Percentiles rank a stretch among this genome's conserved stretches.
These are phyloP conservation scores for Genyomyrus donnyi DNA, from an alignment of 2,113 vertebrate genomes.

Conservation along the genomic window DNA sequence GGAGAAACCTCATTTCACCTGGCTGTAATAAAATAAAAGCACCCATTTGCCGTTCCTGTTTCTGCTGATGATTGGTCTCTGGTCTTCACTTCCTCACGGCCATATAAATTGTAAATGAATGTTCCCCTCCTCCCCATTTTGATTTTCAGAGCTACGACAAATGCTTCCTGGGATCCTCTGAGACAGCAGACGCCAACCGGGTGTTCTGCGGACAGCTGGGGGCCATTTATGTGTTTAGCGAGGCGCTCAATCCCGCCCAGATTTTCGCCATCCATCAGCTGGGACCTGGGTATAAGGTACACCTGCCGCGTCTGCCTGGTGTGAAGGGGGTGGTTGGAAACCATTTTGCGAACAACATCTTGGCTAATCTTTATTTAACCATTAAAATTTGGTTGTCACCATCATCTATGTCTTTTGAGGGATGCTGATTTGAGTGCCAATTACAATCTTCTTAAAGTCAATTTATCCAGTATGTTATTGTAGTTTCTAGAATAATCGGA, in stretches of 20 bases:
- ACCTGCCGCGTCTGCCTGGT: background rate
- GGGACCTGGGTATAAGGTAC: constrained; percentile 96
- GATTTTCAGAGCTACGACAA: constrained; percentile 91
- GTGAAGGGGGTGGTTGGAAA: background rate
- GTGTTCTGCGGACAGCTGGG: constrained; percentile 97
- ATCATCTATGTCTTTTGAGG: background rate
- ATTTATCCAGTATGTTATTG: background rate
- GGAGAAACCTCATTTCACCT: background rate
- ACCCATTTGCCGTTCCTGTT: background rate
- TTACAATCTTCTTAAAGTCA: background rate
- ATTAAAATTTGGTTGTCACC: background rate
- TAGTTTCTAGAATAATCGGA: background rate
- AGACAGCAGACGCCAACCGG: constrained; percentile 94
- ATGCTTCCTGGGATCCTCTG: constrained; percentile 97
- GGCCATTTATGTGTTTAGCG: constrained; percentile 96
- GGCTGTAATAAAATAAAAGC: background rate
- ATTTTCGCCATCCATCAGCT: constrained; percentile 98
- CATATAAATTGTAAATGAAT: background rate
- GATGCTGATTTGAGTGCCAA: background rate
- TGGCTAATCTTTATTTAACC: background rate
- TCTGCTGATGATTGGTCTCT: background rate
- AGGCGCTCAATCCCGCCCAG: constrained; percentile 96
- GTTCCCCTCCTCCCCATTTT: background rate
- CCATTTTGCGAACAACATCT: background rate
- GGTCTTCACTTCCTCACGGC: background rate